Percentiles rank a stretch among this genome's conserved stretches.
Conservation (phyloP, 2,888 invertebrate genomes). For the Sarcophaga subvicina region DNA sequence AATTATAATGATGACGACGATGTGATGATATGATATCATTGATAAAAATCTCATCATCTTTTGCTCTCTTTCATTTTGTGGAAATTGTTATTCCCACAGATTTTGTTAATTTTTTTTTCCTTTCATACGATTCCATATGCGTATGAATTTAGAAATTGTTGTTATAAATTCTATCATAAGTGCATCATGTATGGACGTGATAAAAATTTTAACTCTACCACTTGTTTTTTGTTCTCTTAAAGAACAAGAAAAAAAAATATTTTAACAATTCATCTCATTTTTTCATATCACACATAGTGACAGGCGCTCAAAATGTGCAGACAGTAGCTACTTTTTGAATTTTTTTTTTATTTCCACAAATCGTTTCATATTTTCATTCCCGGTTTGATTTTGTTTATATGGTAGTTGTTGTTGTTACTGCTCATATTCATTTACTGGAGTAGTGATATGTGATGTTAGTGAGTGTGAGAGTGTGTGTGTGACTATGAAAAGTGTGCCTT, state of each 20-base stretch:
- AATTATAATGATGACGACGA: slow-evolving; percentile 14
- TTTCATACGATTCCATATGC: background rate
- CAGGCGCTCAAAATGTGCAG: slow-evolving; percentile 61
- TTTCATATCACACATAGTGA: slow-evolving; percentile 62
- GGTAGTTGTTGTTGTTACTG: slow-evolving; percentile 10
- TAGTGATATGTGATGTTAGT: slow-evolving; percentile 14
- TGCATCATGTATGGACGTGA: background rate
- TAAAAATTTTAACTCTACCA: background rate
- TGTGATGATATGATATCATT: slow-evolving; percentile 21
- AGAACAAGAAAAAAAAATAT: background rate
- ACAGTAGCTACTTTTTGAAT: slow-evolving; percentile 5
- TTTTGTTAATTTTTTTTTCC: slow-evolving; percentile 16
- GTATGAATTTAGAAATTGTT: background rate
- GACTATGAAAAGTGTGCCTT: background rate
- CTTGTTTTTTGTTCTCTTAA: background rate
- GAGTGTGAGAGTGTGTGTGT: background rate
- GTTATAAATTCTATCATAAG: background rate
- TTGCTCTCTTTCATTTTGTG: background rate
- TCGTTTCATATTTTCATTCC: slow-evolving; percentile 40
- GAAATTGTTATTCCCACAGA: background rate
- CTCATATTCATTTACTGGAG: background rate
- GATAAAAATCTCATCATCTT: slow-evolving; percentile 22
- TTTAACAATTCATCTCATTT: slow-evolving; percentile 44
- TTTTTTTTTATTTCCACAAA: slow-evolving; percentile 32
- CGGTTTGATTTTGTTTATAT: slow-evolving; percentile 39